Evolutionary conservation across 2,888 invertebrate species (phyloP).

Genomic region (Drosophila niveifrons): DNA sequence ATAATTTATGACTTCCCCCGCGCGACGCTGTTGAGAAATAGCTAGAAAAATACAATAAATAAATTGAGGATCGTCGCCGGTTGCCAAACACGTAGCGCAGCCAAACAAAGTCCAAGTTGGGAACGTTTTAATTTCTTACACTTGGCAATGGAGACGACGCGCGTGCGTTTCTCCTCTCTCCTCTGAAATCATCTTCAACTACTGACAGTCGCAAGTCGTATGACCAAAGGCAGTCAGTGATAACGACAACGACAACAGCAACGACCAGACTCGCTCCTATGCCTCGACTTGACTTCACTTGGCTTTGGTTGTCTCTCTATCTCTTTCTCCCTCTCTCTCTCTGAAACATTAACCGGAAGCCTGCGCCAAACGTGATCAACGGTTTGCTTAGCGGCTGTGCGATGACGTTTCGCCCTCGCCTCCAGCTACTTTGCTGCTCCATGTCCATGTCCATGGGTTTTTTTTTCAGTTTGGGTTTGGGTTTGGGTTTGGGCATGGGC

Average conservation of each 20-base stretch:
- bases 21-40: constrained; percentile 24
- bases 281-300: constrained; percentile 45
- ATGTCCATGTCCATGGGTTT: constrained; percentile 44
- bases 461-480: constrained; percentile 7
- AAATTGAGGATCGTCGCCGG: constrained; percentile 78
- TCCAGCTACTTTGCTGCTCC: constrained; percentile 60
- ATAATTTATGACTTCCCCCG: constrained; percentile 80
- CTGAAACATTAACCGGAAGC: constrained; percentile 83
- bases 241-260: constrained; percentile 45
- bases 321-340: no score
- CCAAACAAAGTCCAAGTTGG: constrained; percentile 80
- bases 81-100: constrained; percentile 78
- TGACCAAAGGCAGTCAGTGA: constrained; percentile 66
- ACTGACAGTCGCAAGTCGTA: constrained; percentile 39
- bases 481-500: constrained; percentile 40
- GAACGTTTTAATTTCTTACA: constrained; percentile 81
- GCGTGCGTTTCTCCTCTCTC: constrained; percentile 62
- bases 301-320: constrained; percentile 50
- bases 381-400: constrained; percentile 82
- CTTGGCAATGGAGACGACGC: constrained; percentile 68
- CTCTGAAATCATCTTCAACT: constrained; percentile 34
- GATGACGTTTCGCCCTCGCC: constrained; percentile 46
- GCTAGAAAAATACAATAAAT: constrained; percentile 80
- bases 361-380: constrained; percentile 85
- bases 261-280: constrained; percentile 35